Percentiles rank a stretch among this genome's conserved stretches.
Conservation (phyloP, 2,888 invertebrate genomes). For the Osmoderma eremita region DNA sequence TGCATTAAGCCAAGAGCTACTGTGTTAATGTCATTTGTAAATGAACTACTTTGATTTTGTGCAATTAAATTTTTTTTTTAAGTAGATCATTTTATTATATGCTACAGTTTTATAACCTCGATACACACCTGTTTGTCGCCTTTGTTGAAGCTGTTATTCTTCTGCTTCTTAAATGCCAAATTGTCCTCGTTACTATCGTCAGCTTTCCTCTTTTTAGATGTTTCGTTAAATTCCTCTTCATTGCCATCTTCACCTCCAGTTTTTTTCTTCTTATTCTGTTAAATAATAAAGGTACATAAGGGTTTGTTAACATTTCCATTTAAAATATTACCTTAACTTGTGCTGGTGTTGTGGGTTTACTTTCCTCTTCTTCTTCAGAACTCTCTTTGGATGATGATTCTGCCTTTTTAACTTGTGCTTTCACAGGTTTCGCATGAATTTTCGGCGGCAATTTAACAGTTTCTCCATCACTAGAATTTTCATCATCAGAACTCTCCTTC, state of each 20-base stretch:
- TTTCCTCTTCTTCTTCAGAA: conserved; percentile 46
- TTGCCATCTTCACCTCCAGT: conserved; percentile 53
- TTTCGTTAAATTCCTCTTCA: conserved; percentile 48
- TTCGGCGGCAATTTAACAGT: conserved; percentile 23
- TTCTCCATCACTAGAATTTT: conserved; percentile 46
- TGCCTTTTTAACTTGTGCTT: conserved; percentile 43
- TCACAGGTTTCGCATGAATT: conserved; percentile 33
- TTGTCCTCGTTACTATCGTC: conserved; percentile 49
- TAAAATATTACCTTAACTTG: conserved; percentile 36
- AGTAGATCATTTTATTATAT: no score
- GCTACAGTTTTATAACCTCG: not conserved
- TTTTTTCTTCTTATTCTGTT: conserved; percentile 55
- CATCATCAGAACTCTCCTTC: conserved; percentile 49
- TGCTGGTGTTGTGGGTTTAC: conserved; percentile 47
- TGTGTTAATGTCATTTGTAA: conserved; percentile 21
- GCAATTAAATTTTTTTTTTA: no score
- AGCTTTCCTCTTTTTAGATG: conserved; percentile 62
- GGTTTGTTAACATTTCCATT: not conserved
- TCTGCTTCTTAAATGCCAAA: conserved; percentile 38
- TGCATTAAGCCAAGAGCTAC: no score
- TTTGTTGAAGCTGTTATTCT: conserved; percentile 68
- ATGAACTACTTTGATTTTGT: not conserved
- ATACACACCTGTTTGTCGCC: conserved; percentile 52
- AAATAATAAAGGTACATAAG: conserved; percentile 20
- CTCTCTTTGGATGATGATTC: conserved; percentile 44